Percentiles rank a stretch among this genome's conserved stretches.
Conservation (phyloP, 2,113 vertebrate species). For the Capreolus pygargus region DNA sequence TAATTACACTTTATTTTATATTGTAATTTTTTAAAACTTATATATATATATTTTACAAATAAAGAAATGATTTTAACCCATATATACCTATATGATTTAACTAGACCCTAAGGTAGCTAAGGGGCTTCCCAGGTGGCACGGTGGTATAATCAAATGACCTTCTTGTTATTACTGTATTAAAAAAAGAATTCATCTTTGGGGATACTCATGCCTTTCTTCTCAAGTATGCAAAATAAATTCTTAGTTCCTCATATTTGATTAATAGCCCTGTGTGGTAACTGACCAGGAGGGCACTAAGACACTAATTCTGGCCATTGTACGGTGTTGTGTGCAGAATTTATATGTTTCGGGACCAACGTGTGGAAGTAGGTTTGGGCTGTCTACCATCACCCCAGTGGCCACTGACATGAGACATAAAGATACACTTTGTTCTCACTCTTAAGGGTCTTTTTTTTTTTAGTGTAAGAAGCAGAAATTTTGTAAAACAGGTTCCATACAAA, state of each 20-base stretch:
- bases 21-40: neutral
- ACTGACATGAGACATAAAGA: neutral
- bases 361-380: neutral
- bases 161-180: neutral
- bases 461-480: neutral
- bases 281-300: neutral
- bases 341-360: neutral
- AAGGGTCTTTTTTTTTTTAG: neutral
- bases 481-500: neutral
- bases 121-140: too few species aligned
- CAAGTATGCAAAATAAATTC: neutral
- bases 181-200: neutral
- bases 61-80: neutral
- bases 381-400: neutral
- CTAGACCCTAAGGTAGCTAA: neutral
- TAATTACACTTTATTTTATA: neutral
- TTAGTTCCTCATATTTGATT: neutral
- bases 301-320: neutral
- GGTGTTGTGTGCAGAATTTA: neutral
- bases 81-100: neutral
- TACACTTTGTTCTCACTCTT: neutral
- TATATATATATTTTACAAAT: neutral
- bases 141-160: neutral
- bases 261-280: neutral
- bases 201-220: neutral